Conservation (phyloP, 2,888 invertebrate species). For the Panopea generosa region DNA sequence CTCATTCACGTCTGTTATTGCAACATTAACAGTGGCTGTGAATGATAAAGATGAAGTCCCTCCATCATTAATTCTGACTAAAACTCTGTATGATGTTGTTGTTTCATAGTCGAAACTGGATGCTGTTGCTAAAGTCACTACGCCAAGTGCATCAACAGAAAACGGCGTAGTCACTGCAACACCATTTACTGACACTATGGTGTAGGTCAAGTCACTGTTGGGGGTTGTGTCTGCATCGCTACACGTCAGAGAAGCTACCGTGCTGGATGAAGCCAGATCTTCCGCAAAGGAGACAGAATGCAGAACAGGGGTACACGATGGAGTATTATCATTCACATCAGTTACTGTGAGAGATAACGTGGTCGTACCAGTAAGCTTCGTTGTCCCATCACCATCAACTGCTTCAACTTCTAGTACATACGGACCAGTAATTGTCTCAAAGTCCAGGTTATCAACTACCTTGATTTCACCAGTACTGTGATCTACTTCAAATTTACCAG, state of each 20-base stretch:
- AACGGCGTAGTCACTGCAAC: conserved; percentile 58
- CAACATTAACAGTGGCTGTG: conserved; percentile 41
- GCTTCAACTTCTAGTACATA: conserved; percentile 55
- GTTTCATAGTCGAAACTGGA: conserved; percentile 72
- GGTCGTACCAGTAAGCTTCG: conserved; percentile 88
- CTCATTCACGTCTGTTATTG: conserved; percentile 67
- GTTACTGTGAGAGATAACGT: conserved; percentile 93
- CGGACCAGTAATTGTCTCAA: conserved; percentile 67
- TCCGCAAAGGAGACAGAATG: conserved; percentile 65
- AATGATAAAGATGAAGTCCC: conserved; percentile 54
- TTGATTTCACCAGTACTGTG: conserved; percentile 68
- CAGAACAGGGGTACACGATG: conserved; percentile 64
- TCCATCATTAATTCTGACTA: conserved; percentile 65
- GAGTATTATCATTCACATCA: conserved; percentile 91
- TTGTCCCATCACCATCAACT: conserved; percentile 63
- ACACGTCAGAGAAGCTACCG: conserved; percentile 61
- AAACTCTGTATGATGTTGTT: conserved; percentile 56
- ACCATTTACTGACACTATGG: conserved; percentile 63
- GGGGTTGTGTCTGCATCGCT: conserved; percentile 70
- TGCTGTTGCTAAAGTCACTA: conserved; percentile 48
- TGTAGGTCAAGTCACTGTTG: conserved; percentile 38
- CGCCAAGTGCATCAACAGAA: conserved; percentile 59
- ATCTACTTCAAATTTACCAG: conserved; percentile 63
- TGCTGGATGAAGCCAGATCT: conserved; percentile 45
- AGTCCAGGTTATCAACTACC: conserved; percentile 67